Conservation (phyloP, 2,113 vertebrate genomes). For the Aegithalos caudatus region DNA sequence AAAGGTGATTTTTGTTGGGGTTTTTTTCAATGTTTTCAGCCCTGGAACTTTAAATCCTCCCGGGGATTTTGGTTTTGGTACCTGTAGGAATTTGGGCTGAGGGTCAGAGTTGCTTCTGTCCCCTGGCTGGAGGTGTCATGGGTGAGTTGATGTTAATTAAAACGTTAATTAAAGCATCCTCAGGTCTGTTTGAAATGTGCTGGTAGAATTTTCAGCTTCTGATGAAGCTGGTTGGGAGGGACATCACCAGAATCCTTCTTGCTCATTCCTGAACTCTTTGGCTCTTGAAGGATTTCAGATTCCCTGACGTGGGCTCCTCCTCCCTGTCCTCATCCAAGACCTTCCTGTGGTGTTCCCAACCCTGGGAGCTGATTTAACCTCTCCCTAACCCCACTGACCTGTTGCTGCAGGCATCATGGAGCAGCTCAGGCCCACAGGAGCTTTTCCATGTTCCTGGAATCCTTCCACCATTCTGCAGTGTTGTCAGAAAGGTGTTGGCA, state of each 20-base stretch:
- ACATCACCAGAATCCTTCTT: not conserved
- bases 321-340: not conserved
- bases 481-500: not conserved
- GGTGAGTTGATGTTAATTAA: not conserved
- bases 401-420: not conserved
- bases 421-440: not conserved
- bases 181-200: not conserved
- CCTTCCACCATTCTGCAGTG: not conserved
- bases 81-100: not conserved
- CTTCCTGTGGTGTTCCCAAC: not conserved
- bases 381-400: not conserved
- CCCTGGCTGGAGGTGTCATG: not conserved
- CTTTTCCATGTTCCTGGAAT: not conserved
- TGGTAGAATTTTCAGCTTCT: not conserved
- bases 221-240: not conserved
- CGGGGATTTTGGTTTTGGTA: not conserved
- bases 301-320: too few species aligned
- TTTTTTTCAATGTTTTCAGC: not conserved
- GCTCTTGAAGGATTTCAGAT: not conserved
- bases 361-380: not conserved
- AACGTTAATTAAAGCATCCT: not conserved
- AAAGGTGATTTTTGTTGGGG: rapidly evolving
- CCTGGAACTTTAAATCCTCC: not conserved
- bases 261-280: not conserved
- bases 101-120: not conserved